A percentile compares a stretch with the other conserved stretches of the same genome.
phyloP scores from a whole-genome alignment of 2,113 vertebrate species.

The Proterorhinus semilunaris region DNA sequence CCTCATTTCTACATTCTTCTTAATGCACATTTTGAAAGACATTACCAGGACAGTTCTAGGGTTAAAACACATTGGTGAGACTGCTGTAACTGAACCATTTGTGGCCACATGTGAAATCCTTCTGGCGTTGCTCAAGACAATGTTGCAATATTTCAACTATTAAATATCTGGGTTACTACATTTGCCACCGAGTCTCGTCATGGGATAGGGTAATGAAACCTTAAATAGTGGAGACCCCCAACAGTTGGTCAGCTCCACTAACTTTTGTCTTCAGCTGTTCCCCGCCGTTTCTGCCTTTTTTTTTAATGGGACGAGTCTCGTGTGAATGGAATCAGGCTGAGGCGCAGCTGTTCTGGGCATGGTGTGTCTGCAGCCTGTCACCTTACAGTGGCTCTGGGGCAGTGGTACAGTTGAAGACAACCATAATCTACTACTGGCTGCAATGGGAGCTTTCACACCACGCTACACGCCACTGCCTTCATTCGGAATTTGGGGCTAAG shows the following conservation, averaged over 20 bases:
- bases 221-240: conserved; percentile 32
- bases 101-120: conserved; percentile 3
- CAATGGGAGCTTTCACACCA: conserved; percentile 14
- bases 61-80: background rate
- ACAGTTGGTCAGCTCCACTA: conserved; percentile 28
- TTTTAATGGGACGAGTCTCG: conserved; percentile 23
- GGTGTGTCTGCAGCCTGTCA: conserved; percentile 37
- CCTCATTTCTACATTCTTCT: conserved; percentile 49
- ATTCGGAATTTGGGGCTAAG: conserved; percentile 11
- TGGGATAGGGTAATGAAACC: conserved; percentile 17
- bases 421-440: background rate
- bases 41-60: conserved; percentile 24
- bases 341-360: conserved; percentile 26
- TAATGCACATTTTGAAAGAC: conserved; percentile 35
- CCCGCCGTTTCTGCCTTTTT: conserved; percentile 27
- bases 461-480: background rate
- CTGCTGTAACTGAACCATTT: conserved; percentile 15
- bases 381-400: background rate
- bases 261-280: conserved; percentile 13
- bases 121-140: no score
- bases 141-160: no score
- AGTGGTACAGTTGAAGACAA: background rate
- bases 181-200: conserved; percentile 17
- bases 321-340: conserved; percentile 44
- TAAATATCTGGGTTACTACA: no score